A percentile compares a stretch with the other conserved stretches of the same genome.
Conservation (phyloP, 2,113 vertebrate genomes). For the Hiodon tergisus region DNA sequence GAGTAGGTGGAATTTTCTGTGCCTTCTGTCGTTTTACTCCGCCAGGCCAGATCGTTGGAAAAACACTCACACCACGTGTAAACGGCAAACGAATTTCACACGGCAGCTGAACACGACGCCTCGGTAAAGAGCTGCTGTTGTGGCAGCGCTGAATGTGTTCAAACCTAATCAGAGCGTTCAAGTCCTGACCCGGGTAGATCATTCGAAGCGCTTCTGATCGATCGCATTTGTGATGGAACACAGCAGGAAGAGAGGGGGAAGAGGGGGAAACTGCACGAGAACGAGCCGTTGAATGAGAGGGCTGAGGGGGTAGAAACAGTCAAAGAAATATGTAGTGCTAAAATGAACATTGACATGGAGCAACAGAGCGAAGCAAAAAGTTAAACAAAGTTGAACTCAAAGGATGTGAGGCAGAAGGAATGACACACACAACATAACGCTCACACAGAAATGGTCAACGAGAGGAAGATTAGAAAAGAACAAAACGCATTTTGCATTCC, state of each 20-base stretch:
- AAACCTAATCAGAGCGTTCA: not conserved
- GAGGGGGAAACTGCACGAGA: not conserved
- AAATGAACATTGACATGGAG: too few species aligned
- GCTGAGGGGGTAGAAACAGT: not conserved
- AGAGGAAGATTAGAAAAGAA: too few species aligned
- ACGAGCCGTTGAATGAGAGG: not conserved
- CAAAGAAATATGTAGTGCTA: too few species aligned
- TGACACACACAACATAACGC: too few species aligned
- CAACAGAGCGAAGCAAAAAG: too few species aligned
- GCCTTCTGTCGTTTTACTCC: not conserved
- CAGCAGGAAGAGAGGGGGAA: not conserved
- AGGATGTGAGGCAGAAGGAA: too few species aligned
- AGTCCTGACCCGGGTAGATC: not conserved
- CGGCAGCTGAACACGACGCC: not conserved
- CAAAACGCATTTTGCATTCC: too few species aligned
- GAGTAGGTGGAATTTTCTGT: conserved; percentile 14
- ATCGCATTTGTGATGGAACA: not conserved
- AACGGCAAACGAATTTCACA: not conserved
- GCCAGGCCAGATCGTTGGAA: conserved; percentile 5
- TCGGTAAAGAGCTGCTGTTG: not conserved
- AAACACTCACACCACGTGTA: not conserved
- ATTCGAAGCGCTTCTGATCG: not conserved
- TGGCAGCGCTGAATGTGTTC: not conserved
- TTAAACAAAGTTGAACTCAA: too few species aligned
- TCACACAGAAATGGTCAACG: too few species aligned